A percentile compares a stretch with the other conserved stretches of the same genome.
Evolutionary conservation across 2,888 invertebrate genomes (phyloP).

Genomic region (Pachymerium ferrugineum): DNA sequence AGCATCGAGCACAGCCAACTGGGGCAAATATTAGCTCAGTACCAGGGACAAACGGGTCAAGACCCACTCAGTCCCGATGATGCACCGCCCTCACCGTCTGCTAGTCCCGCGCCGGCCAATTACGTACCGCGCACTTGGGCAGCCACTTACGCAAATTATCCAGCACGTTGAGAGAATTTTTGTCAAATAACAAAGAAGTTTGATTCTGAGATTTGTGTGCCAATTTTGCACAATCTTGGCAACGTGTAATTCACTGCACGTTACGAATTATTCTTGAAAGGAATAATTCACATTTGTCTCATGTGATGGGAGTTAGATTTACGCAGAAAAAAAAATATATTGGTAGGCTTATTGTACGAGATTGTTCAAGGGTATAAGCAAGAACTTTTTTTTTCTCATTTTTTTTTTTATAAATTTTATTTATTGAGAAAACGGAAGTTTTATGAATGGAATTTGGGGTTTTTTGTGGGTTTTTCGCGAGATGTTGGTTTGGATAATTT

Average conservation of each 20-base stretch:
- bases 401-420: not conserved
- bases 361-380: not conserved
- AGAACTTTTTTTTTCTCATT: not conserved
- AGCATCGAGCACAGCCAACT: conserved; percentile 34
- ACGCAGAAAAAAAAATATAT: not conserved
- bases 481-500: too few species aligned
- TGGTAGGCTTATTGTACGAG: not conserved
- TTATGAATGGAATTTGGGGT: not conserved
- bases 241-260: conserved; percentile 1
- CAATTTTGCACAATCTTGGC: not conserved
- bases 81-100: conserved; percentile 8
- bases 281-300: conserved; percentile 31
- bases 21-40: conserved; percentile 35
- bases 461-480: not conserved
- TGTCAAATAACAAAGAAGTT: not conserved
- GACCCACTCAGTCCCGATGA: not conserved
- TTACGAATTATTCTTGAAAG: conserved; percentile 35
- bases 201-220: not conserved
- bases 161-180: conserved; percentile 32
- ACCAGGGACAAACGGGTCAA: conserved; percentile 1
- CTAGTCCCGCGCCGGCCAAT: conserved; percentile 25
- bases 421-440: not conserved
- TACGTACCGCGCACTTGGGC: conserved; percentile 36
- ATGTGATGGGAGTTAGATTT: not conserved
- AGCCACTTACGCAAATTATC: conserved; percentile 31